These are phyloP conservation scores for Pseudocheirus occidentalis DNA, from an alignment of 2,797 vertebrate species.

Conservation along the genomic window DNA sequence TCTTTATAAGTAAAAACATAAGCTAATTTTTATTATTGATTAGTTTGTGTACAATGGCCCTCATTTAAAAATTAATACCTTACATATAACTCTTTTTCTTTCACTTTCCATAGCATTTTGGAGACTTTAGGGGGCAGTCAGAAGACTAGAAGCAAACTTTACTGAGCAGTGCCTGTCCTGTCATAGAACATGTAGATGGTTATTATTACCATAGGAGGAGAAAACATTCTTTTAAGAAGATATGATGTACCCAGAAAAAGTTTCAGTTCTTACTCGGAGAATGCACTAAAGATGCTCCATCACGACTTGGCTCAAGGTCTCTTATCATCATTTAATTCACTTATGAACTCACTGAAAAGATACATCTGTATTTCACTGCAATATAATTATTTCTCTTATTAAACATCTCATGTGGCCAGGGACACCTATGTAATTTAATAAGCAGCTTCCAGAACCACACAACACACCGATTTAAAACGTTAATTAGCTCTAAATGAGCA, in stretches of 20 bases:
- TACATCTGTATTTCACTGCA: slow-evolving; percentile 57
- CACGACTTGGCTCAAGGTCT: slow-evolving; percentile 42
- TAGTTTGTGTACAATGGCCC: slow-evolving; percentile 14
- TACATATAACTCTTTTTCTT: not conserved
- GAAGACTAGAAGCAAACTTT: slow-evolving; percentile 10
- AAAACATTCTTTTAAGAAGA: slow-evolving; percentile 16
- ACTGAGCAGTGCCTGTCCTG: not conserved
- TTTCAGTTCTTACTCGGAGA: not conserved
- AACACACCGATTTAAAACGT: slow-evolving; percentile 53
- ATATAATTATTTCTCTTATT: slow-evolving; percentile 69
- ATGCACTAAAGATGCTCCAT: not conserved
- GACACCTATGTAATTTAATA: slow-evolving; percentile 71
- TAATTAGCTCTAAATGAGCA: slow-evolving; percentile 62
- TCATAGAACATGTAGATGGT: not conserved
- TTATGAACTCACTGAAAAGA: slow-evolving; percentile 58
- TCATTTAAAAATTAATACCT: not conserved
- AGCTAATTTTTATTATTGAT: not conserved
- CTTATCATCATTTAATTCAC: slow-evolving; percentile 54
- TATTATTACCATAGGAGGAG: not conserved
- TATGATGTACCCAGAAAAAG: not conserved
- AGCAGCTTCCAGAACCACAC: slow-evolving; percentile 62
- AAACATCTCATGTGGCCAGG: slow-evolving; percentile 67
- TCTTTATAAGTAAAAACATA: not conserved
- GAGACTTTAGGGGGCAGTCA: not conserved
- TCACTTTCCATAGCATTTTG: not conserved